A percentile compares a stretch with the other conserved stretches of the same genome.
These are phyloP conservation scores for Cryptotis parvus DNA, from an alignment of 2,113 vertebrate genomes.

Conservation along the genomic window DNA sequence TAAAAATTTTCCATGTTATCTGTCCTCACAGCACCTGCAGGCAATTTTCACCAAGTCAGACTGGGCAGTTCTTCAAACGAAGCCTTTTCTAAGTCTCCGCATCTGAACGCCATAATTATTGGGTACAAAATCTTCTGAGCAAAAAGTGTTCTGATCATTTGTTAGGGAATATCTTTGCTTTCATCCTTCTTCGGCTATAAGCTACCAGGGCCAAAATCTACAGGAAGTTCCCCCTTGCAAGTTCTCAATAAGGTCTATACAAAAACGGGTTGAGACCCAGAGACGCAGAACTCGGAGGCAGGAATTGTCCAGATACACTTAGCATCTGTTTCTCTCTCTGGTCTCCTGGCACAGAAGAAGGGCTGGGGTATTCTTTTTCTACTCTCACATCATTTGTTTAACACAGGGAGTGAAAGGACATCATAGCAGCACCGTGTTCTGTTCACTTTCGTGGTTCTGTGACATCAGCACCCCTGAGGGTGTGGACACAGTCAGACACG, in stretches of 20 bases:
- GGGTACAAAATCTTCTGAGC: background rate
- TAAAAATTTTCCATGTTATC: slow-evolving; percentile 1
- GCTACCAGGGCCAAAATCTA: background rate
- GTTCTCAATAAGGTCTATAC: too few species aligned
- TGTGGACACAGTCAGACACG: background rate
- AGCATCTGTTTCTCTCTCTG: background rate
- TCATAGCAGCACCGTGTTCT: background rate
- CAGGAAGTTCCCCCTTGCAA: background rate
- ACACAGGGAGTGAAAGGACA: slow-evolving; percentile 39
- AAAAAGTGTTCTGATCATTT: background rate
- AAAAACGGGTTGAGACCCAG: background rate
- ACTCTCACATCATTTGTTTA: background rate
- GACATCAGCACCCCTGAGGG: background rate
- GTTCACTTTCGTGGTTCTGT: background rate
- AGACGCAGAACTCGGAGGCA: background rate
- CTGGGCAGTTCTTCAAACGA: background rate
- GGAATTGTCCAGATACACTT: background rate
- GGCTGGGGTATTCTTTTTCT: background rate
- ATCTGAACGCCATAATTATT: background rate
- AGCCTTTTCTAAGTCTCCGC: background rate
- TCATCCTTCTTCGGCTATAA: background rate
- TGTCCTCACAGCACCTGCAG: background rate
- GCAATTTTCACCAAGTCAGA: background rate
- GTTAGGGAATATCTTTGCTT: background rate
- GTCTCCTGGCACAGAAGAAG: background rate